Conservation (phyloP, 2,113 vertebrate species). For the mouse (Mus musculus) region DNA sequence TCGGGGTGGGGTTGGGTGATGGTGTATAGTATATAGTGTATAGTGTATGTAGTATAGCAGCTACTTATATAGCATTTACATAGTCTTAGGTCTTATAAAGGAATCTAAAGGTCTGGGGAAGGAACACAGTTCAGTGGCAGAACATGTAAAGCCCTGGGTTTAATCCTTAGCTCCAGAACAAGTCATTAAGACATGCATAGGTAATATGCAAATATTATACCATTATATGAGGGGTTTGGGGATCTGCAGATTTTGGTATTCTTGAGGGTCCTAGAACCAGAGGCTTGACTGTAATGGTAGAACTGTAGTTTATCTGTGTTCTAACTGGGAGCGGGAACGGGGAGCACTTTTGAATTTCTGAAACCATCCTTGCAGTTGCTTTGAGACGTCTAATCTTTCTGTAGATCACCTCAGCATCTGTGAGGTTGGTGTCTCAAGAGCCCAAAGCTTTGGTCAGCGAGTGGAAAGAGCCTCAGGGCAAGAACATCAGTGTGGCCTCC, state of each 20-base stretch:
- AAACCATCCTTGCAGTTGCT: neutral
- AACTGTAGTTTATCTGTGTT: neutral
- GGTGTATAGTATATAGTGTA: too few species aligned
- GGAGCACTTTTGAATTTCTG: neutral
- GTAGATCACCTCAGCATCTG: constrained; percentile 97
- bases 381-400: neutral
- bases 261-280: neutral
- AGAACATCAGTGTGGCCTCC: constrained; percentile 98
- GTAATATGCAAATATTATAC: neutral
- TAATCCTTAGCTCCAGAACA: neutral
- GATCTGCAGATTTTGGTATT: neutral
- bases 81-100: neutral
- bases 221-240: neutral
- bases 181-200: neutral
- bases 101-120: neutral
- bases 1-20: neutral
- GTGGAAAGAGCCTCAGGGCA: constrained; percentile 98
- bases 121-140: neutral
- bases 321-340: too few species aligned
- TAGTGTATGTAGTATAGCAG: neutral
- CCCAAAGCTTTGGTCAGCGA: constrained; percentile 96
- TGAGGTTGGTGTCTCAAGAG: constrained; percentile 96
- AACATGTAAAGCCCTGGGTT: neutral
- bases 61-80: neutral
- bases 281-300: too few species aligned